phyloP scores from a whole-genome alignment of 2,797 vertebrate genomes.

The Rhodeus uyekii region DNA sequence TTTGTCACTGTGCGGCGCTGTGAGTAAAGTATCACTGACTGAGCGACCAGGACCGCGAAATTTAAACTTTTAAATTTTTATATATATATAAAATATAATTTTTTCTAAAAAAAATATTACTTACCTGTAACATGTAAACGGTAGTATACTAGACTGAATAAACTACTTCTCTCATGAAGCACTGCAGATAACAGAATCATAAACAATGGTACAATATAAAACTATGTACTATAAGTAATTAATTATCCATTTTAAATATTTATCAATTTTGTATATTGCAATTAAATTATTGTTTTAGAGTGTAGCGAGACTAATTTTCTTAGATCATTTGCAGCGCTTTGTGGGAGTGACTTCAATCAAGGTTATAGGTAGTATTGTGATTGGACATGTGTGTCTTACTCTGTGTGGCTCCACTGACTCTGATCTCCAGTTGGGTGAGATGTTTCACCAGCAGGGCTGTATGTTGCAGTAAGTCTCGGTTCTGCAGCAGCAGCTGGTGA shows the following conservation, averaged over 20 bases:
- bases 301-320: background rate
- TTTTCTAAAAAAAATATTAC: too few relatives aligned
- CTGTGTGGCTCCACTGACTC: slow-evolving; percentile 52
- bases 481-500: slow-evolving; percentile 86
- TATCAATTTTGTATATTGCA: background rate
- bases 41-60: too few relatives aligned
- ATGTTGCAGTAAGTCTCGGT: slow-evolving; percentile 83
- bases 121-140: background rate
- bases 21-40: too few relatives aligned
- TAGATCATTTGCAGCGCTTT: background rate
- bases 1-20: too few relatives aligned
- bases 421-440: slow-evolving; percentile 81
- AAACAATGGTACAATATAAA: background rate
- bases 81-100: too few relatives aligned
- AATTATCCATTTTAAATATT: background rate
- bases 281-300: too few relatives aligned
- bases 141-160: background rate
- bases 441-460: slow-evolving; percentile 85
- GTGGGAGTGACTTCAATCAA: background rate
- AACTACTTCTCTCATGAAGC: background rate
- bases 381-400: slow-evolving; percentile 37
- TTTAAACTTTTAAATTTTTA: too few relatives aligned
- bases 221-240: background rate
- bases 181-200: background rate
- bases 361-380: background rate